A percentile compares a stretch with the other conserved stretches of the same genome.
These are phyloP conservation scores for Gila robusta DNA, from an alignment of 2,797 vertebrate genomes.

Conservation along the genomic window DNA sequence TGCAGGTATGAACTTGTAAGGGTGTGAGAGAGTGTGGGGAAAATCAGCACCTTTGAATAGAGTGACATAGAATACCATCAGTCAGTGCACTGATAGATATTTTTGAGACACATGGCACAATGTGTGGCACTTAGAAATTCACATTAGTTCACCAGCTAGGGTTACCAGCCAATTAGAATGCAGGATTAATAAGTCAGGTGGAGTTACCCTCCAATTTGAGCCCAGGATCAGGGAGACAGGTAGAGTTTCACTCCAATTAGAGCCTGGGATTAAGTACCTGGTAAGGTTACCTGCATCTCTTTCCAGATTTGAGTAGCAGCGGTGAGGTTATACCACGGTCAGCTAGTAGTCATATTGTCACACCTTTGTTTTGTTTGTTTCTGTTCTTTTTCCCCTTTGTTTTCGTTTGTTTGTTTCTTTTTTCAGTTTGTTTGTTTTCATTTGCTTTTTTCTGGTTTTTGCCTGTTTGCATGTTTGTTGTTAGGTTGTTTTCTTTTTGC, in stretches of 20 bases:
- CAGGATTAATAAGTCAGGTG: constrained; percentile 71
- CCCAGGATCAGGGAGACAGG: constrained; percentile 66
- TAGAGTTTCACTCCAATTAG: constrained; percentile 75
- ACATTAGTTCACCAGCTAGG: constrained; percentile 61
- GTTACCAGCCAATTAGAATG: constrained; percentile 62
- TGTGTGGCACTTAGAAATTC: constrained; percentile 63
- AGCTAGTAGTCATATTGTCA: constrained; percentile 59
- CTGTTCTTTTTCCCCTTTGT: background rate
- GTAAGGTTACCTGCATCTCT: constrained; percentile 71
- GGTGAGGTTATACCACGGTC: constrained; percentile 66
- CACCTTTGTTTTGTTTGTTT: constrained; percentile 32
- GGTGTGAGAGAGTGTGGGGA: constrained; percentile 57
- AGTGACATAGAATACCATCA: constrained; percentile 61
- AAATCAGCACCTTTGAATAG: constrained; percentile 58
- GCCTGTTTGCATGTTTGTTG: background rate
- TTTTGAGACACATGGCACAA: constrained; percentile 67
- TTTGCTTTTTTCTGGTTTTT: background rate
- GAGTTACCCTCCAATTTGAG: constrained; percentile 62
- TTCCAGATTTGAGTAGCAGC: constrained; percentile 60
- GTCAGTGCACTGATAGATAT: constrained; percentile 57
- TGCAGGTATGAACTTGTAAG: constrained; percentile 54
- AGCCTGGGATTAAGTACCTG: constrained; percentile 73
- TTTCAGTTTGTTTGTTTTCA: background rate
- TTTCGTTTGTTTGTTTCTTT: background rate
- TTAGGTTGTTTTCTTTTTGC: background rate